phyloP scores from a whole-genome alignment of 2,888 invertebrate species.

The Amblyteles armatorius region DNA sequence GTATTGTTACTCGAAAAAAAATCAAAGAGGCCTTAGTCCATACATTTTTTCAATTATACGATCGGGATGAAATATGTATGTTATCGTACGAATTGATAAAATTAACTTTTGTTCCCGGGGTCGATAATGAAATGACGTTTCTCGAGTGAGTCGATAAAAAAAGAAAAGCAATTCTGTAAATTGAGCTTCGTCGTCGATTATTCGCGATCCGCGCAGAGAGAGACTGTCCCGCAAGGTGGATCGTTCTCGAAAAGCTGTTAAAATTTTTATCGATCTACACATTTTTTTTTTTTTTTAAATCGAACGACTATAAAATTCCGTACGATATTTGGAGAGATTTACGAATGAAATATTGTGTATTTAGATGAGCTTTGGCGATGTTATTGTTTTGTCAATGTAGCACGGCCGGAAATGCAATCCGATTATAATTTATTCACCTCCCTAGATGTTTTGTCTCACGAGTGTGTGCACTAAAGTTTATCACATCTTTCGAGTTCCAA shows the following conservation, averaged over 20 bases:
- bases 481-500: not conserved
- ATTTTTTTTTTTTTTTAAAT: constrained; percentile 1
- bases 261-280: constrained; percentile 28
- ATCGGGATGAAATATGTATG: constrained; percentile 55
- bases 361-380: constrained; percentile 29
- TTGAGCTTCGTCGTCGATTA: constrained; percentile 48
- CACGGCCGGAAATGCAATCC: constrained; percentile 27
- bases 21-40: constrained; percentile 71
- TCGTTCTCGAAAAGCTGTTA: constrained; percentile 16
- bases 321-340: constrained; percentile 11
- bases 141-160: constrained; percentile 34
- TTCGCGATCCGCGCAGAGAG: constrained; percentile 10
- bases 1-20: constrained; percentile 60
- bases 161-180: constrained; percentile 54
- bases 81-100: constrained; percentile 53
- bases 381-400: constrained; percentile 45
- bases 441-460: constrained; percentile 8
- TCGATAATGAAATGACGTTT: constrained; percentile 29
- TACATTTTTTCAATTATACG: constrained; percentile 65
- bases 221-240: not conserved
- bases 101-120: not conserved
- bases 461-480: not conserved
- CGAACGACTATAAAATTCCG: constrained; percentile 18
- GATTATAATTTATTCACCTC: not conserved
- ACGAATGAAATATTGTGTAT: constrained; percentile 14